These are phyloP conservation scores for Scaptodrosophila latifasciaeformis DNA, from an alignment of 2,888 invertebrate species.

Conservation along the genomic window DNA sequence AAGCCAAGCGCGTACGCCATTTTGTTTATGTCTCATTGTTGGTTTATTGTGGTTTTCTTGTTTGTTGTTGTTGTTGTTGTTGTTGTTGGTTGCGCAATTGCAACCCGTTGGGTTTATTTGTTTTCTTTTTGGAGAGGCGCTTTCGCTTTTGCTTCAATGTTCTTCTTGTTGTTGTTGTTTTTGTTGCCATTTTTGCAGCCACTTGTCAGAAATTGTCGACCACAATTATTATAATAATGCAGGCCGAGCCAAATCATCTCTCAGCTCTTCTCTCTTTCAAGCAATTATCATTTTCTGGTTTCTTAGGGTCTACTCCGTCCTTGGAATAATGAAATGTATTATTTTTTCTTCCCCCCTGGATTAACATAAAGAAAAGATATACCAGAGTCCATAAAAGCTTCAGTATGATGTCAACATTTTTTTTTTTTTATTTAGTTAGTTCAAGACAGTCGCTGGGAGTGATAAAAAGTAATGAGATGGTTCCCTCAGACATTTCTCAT, in stretches of 20 bases:
- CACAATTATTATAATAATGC: conserved; percentile 55
- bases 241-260: conserved; percentile 8
- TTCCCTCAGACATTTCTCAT: no score
- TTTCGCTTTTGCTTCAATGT: conserved; percentile 2
- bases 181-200: conserved; percentile 18
- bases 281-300: conserved; percentile 58
- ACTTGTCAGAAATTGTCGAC: conserved; percentile 49
- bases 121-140: background rate
- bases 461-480: no score
- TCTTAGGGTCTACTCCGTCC: conserved; percentile 49
- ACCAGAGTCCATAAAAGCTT: conserved; percentile 31
- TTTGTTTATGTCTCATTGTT: conserved; percentile 26
- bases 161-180: conserved; percentile 17
- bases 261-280: conserved; percentile 7
- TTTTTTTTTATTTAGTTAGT: no score
- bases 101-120: background rate
- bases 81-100: conserved; percentile 21
- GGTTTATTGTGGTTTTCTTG: conserved; percentile 4
- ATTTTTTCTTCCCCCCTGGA: conserved; percentile 37
- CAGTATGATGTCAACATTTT: conserved; percentile 37
- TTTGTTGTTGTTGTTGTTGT: conserved; percentile 12
- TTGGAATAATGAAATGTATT: conserved; percentile 46
- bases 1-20: conserved; percentile 24
- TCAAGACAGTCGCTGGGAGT: no score
- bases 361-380: conserved; percentile 35